These are phyloP conservation scores for Tachypleus tridentatus DNA, from an alignment of 1,140 invertebrate genomes.

Conservation along the genomic window DNA sequence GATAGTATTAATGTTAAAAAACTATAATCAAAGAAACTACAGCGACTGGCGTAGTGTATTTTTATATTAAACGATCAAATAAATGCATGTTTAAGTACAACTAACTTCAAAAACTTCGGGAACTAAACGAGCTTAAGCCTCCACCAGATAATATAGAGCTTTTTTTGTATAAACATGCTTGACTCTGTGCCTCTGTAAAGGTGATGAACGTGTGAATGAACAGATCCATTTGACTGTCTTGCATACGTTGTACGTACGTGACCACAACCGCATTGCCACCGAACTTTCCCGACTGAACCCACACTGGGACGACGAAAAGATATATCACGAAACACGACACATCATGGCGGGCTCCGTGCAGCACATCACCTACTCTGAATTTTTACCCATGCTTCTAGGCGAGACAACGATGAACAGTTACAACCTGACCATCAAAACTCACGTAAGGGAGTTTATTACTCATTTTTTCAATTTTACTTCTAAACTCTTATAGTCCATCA, in stretches of 20 bases:
- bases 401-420: constrained; percentile 15
- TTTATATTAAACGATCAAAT: no score
- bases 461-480: no score
- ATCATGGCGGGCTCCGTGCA: constrained; percentile 33
- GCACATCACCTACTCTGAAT: constrained; percentile 38
- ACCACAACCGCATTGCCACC: constrained; percentile 41
- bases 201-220: constrained; percentile 41
- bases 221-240: constrained; percentile 59
- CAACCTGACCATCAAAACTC: constrained; percentile 2
- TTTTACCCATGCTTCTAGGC: constrained; percentile 36
- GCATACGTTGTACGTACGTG: constrained; percentile 68
- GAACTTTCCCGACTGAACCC: constrained; percentile 36
- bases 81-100: no score
- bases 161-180: no score
- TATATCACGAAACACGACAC: constrained; percentile 36
- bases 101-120: no score
- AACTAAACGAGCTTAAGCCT: no score
- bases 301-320: constrained; percentile 41
- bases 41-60: no score
- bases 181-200: constrained; percentile 22
- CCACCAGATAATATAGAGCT: no score
- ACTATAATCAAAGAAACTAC: no score
- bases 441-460: no score
- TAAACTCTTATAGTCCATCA: no score
- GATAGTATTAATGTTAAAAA: no score